phyloP scores from a whole-genome alignment of 2,113 vertebrate genomes.

The Terrapene triunguis region DNA sequence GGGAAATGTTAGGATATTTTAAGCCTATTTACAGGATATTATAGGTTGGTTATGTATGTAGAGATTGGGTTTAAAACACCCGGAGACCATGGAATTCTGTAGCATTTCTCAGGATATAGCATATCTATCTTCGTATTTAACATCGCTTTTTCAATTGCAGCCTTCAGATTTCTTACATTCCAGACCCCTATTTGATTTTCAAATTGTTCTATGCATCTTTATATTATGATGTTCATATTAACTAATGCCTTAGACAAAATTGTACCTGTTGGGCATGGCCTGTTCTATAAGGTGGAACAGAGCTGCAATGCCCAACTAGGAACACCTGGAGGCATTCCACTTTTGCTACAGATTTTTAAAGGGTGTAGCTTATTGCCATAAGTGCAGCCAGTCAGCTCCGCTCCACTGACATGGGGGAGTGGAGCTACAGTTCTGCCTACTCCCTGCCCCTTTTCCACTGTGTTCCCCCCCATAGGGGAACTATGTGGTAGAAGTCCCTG shows the following conservation, averaged over 20 bases:
- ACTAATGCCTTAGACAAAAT: constrained; percentile 11
- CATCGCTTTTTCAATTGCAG: not conserved
- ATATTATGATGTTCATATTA: not conserved
- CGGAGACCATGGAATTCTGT: not conserved
- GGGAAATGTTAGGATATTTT: constrained; percentile 63
- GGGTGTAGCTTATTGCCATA: not conserved
- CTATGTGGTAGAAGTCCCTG: not conserved
- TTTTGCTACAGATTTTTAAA: not conserved
- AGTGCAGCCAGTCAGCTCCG: not conserved
- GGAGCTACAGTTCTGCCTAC: not conserved
- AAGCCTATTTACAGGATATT: constrained; percentile 59
- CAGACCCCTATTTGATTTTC: not conserved
- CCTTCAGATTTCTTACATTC: not conserved
- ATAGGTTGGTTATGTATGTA: constrained; percentile 19
- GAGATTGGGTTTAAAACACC: constrained; percentile 13
- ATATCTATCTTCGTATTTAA: not conserved
- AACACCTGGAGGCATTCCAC: not conserved
- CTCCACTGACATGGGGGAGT: not conserved
- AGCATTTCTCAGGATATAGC: accelerated
- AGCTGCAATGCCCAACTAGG: not conserved
- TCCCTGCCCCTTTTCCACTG: not conserved
- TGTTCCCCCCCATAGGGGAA: not conserved
- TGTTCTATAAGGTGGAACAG: not conserved
- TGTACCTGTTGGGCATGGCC: not conserved
- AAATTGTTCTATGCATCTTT: not conserved